Percentiles rank a stretch among this genome's conserved stretches.
phyloP scores from a whole-genome alignment of 30 jellyfish, hydroid and myxozoan genomes.

The Chrysaora quinquecirrha region DNA sequence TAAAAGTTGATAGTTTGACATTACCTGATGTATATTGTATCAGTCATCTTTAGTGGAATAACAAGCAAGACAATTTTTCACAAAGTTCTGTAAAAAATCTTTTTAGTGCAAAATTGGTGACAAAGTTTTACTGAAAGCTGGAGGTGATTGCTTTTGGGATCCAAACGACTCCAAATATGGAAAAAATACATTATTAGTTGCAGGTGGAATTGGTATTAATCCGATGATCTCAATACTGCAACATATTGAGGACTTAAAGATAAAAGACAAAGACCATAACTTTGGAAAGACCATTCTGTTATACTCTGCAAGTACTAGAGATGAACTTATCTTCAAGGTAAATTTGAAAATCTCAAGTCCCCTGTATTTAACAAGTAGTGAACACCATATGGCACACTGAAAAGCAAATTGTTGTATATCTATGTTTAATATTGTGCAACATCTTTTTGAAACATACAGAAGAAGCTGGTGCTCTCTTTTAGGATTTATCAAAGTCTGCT shows the following conservation, averaged over 20 bases:
- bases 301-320: constrained; percentile 67
- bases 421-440: too few species aligned
- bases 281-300: constrained; percentile 33
- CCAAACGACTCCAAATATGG: not conserved
- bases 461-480: too few species aligned
- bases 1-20: too few species aligned
- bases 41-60: too few species aligned
- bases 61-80: too few species aligned
- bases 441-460: too few species aligned
- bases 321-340: constrained; percentile 89
- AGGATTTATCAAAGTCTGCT: too few species aligned
- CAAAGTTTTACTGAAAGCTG: constrained; percentile 64
- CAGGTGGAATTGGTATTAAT: constrained; percentile 96
- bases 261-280: not conserved
- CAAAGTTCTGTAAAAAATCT: not conserved
- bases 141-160: constrained; percentile 78
- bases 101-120: constrained; percentile 80
- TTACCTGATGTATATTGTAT: too few species aligned
- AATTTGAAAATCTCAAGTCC: too few species aligned
- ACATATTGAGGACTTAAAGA: constrained; percentile 29
- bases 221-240: constrained; percentile 79
- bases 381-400: too few species aligned
- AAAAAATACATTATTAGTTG: constrained; percentile 64
- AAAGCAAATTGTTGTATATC: too few species aligned
- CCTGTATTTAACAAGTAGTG: too few species aligned